These are phyloP conservation scores for Myopa testacea DNA, from an alignment of 2,888 invertebrate species.

Conservation along the genomic window DNA sequence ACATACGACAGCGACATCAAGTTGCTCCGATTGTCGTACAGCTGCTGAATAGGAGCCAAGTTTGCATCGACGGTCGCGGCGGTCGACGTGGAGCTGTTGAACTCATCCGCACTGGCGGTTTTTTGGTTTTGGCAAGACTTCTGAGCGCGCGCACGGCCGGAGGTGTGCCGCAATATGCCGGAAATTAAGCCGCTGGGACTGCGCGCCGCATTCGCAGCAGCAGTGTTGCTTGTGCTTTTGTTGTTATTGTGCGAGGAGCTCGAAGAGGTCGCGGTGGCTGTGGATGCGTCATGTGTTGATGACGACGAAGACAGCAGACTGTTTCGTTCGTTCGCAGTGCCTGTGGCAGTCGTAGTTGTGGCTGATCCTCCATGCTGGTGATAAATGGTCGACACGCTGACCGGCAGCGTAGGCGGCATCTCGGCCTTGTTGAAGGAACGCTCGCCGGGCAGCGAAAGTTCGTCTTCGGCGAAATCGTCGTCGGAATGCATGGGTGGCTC, in stretches of 20 bases:
- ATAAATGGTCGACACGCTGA: constrained; percentile 18
- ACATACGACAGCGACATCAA: constrained; percentile 63
- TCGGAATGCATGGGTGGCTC: constrained; percentile 79
- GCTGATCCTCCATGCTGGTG: constrained; percentile 31
- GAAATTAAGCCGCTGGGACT: constrained; percentile 50
- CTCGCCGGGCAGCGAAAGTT: constrained; percentile 74
- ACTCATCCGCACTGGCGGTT: constrained; percentile 48
- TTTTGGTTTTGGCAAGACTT: constrained; percentile 39
- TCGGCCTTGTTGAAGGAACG: constrained; percentile 62
- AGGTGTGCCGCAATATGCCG: constrained; percentile 54
- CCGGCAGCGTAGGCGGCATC: constrained; percentile 35
- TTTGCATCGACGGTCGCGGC: constrained; percentile 57
- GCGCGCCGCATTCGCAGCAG: constrained; percentile 39
- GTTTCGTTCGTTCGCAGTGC: constrained; percentile 60
- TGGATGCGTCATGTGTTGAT: constrained; percentile 61
- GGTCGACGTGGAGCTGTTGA: constrained; percentile 58
- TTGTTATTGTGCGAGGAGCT: constrained; percentile 52
- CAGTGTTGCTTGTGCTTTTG: constrained; percentile 41
- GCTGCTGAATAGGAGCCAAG: constrained; percentile 56
- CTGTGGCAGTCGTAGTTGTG: constrained; percentile 18
- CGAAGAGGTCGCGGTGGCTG: constrained; percentile 59
- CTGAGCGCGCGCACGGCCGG: constrained; percentile 45
- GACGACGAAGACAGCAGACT: constrained; percentile 66
- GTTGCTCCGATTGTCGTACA: constrained; percentile 65
- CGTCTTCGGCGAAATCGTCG: constrained; percentile 88